A percentile compares a stretch with the other conserved stretches of the same genome.
phyloP scores from a whole-genome alignment of 2,113 vertebrate genomes.

The Eurystomus gularis region DNA sequence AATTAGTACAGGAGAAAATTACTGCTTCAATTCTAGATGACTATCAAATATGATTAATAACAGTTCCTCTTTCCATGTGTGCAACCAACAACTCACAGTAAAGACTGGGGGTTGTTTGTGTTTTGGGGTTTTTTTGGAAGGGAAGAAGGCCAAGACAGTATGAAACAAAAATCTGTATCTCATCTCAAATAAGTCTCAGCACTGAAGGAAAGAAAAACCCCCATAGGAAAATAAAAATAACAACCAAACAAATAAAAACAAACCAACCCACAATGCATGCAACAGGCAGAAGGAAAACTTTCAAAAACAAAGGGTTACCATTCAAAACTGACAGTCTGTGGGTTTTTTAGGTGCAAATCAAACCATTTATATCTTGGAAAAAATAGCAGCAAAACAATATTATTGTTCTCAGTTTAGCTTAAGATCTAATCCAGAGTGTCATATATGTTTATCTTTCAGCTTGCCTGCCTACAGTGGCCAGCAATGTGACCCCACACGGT shows the following conservation, averaged over 20 bases:
- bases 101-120: background rate
- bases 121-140: background rate
- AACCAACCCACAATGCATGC: background rate
- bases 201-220: background rate
- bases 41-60: background rate
- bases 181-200: background rate
- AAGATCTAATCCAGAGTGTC: background rate
- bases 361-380: background rate
- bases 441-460: background rate
- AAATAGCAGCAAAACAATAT: background rate
- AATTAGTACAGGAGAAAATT: background rate
- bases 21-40: background rate
- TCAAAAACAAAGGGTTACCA: background rate
- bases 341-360: background rate
- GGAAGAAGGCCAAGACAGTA: background rate
- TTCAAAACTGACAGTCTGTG: background rate
- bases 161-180: background rate
- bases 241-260: no score
- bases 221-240: background rate
- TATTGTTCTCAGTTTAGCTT: background rate
- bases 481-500: background rate
- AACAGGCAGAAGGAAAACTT: background rate
- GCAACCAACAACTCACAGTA: background rate
- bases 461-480: background rate
- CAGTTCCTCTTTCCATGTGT: background rate